phyloP scores from a whole-genome alignment of 1,140 invertebrate genomes.

The Pseudomyrmex gracilis region DNA sequence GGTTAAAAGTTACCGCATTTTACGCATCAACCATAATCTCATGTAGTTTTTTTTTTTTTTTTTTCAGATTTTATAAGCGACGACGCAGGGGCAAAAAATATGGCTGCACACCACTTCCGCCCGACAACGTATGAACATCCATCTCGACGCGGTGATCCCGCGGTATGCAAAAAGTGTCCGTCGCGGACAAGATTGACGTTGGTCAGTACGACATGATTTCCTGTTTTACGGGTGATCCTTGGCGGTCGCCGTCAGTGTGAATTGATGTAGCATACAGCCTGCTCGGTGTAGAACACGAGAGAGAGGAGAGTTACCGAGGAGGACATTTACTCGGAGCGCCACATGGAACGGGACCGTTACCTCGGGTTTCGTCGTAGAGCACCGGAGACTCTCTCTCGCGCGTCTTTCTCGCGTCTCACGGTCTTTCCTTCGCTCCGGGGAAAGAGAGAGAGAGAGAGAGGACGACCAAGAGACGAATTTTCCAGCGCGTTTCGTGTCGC shows the following conservation, averaged over 20 bases:
- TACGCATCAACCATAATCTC: background rate
- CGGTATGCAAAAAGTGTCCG: background rate
- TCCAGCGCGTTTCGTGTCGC: slow-evolving; percentile 42
- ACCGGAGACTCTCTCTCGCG: slow-evolving; percentile 18
- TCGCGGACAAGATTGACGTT: slow-evolving; percentile 32
- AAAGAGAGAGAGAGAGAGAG: background rate
- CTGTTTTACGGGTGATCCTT: slow-evolving; percentile 60
- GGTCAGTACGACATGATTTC: slow-evolving; percentile 56
- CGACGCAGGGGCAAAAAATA: background rate
- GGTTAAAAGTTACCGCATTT: background rate
- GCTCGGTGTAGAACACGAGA: slow-evolving; percentile 65
- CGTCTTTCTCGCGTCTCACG: slow-evolving; percentile 11
- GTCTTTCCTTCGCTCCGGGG: background rate
- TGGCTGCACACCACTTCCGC: slow-evolving; percentile 9
- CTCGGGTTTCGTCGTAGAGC: slow-evolving; percentile 58
- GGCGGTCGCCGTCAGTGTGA: slow-evolving; percentile 39
- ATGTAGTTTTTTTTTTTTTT: background rate
- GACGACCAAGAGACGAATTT: slow-evolving; percentile 59
- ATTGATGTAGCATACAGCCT: slow-evolving; percentile 54
- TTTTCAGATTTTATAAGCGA: background rate
- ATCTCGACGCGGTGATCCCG: slow-evolving; percentile 1
- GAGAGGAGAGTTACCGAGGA: slow-evolving; percentile 76
- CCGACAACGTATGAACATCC: background rate
- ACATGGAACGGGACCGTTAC: slow-evolving; percentile 84
- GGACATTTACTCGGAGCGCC: slow-evolving; percentile 83